A percentile compares a stretch with the other conserved stretches of the same genome.
Conservation (phyloP, 2,888 invertebrate species). For the Agrotis clavis region DNA sequence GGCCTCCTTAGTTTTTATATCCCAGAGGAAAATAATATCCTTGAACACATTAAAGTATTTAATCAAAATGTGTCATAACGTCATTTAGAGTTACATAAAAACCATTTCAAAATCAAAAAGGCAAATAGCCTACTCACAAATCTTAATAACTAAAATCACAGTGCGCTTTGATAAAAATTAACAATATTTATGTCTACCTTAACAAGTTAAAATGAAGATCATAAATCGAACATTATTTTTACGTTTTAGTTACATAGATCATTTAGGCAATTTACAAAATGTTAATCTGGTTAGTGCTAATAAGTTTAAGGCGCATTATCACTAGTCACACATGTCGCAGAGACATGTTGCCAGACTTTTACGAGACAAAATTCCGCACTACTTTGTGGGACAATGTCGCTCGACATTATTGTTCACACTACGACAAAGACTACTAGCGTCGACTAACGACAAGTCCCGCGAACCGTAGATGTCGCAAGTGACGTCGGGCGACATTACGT, state of each 20-base stretch:
- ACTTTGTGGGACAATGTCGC: no score
- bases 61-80: slow-evolving; percentile 24
- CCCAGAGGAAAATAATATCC: slow-evolving; percentile 28
- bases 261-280: slow-evolving; percentile 27
- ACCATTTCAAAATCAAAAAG: slow-evolving; percentile 23
- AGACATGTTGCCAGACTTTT: no score
- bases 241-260: slow-evolving; percentile 21
- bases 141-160: slow-evolving; percentile 66
- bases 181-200: slow-evolving; percentile 9
- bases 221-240: slow-evolving; percentile 8
- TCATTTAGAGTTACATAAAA: slow-evolving; percentile 32
- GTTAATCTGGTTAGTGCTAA: slow-evolving; percentile 33
- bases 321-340: no score
- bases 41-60: slow-evolving; percentile 15
- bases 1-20: no score
- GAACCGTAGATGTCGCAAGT: no score
- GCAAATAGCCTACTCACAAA: slow-evolving; percentile 10
- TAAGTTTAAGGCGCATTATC: slow-evolving; percentile 12
- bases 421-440: no score
- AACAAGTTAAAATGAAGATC: slow-evolving; percentile 8
- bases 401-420: no score
- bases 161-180: slow-evolving; percentile 59
- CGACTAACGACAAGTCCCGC: no score
- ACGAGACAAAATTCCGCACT: no score
- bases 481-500: no score